Conservation (phyloP, 2,113 vertebrate species). For the Lepus europaeus region DNA sequence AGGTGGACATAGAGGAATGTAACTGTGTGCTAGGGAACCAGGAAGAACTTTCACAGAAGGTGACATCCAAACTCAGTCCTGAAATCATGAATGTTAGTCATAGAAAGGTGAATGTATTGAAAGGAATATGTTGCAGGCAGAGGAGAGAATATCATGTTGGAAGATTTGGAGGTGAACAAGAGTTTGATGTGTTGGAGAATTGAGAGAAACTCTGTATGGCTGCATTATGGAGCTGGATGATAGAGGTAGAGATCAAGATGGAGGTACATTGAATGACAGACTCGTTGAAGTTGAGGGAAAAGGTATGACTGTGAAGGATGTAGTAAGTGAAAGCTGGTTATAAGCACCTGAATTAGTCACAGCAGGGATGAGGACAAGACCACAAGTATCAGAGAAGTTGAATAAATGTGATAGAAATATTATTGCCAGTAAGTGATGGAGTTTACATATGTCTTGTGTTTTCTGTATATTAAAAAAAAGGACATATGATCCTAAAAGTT, state of each 20-base stretch:
- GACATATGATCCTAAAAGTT: conserved; percentile 2
- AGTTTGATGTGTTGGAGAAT: conserved; percentile 2
- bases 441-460: conserved; percentile 20
- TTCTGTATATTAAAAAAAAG: not conserved
- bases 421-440: conserved; percentile 1
- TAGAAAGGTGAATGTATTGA: conserved; percentile 4
- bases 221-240: not conserved
- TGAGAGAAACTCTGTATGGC: conserved; percentile 12
- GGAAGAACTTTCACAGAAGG: not conserved
- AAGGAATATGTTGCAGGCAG: not conserved
- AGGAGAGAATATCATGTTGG: not conserved
- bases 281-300: not conserved
- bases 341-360: not conserved
- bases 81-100: conserved; percentile 6
- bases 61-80: not conserved
- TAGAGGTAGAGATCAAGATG: not conserved
- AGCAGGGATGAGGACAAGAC: not conserved
- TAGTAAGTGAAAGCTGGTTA: not conserved
- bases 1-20: not conserved
- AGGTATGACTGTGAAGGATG: not conserved
- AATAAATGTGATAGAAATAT: conserved; percentile 16
- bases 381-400: not conserved
- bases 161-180: not conserved
- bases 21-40: not conserved
- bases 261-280: no score